Evolutionary conservation across 2,113 vertebrate species (phyloP), one percentile per base, ranked within the genome.

Genomic region (Leucopternis melanops): DNA sequence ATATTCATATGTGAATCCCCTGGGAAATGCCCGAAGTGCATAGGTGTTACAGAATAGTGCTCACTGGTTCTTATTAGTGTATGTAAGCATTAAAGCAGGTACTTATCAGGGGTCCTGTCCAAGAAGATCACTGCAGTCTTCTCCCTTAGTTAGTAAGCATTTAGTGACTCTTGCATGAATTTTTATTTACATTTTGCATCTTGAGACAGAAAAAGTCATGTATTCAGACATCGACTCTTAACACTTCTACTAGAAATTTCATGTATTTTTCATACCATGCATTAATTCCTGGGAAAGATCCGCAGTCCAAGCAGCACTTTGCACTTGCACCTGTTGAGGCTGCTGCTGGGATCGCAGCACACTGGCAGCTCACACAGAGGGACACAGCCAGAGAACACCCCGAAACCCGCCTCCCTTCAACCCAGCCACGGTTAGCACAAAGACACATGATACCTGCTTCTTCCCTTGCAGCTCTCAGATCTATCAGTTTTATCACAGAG

Each of bases 361-460:
- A 3, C 16, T 22, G 47, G 40, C 70, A 50, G 63, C 62, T 71
- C 19, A 1, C 4, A 11, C 15, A 19, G 8, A n/a, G 11, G 32
- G 54, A 36, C 22, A 4, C 22, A 26, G 61, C 54, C 55, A 40
- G 29, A 13, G 29, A 20, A 44, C 8, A 25, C 42, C 61, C 54
- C 20, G 0, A 67, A 66, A 44, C 5, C 3, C 1, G 0, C 36
- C 44, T 36, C 34, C 29, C 50, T 32, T 44, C 34, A 31, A 9
- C 34, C 31, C 19, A 26, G 3, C 50, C 22, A 7, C 1, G 4
- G 9, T 5, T 5, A 31, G 59, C 17, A 21, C 4, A 4, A 19
- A 22, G n/a, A 49, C 63, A 47, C 26, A 18, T 0, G 9, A 25
- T 16, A 49, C 23, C n/a, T 44, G 40, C 65, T 66, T 66, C 22